A percentile compares a stretch with the other conserved stretches of the same genome.
These are phyloP conservation scores for Catharus ustulatus DNA, from an alignment of 2,797 vertebrate species.

Conservation along the genomic window DNA sequence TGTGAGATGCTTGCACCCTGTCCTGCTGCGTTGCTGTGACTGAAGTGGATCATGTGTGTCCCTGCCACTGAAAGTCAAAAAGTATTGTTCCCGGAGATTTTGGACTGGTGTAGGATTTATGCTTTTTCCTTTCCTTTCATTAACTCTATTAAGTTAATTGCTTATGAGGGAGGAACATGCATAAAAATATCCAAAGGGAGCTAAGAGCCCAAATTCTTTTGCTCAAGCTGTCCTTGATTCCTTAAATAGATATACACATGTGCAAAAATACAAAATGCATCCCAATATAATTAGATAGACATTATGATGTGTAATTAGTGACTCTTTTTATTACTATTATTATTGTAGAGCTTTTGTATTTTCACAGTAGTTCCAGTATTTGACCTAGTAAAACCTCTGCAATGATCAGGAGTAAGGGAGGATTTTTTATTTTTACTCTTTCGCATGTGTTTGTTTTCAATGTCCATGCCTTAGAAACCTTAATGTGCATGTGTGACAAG, in stretches of 20 bases:
- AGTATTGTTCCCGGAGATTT: background rate
- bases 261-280: background rate
- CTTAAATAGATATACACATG: background rate
- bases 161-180: background rate
- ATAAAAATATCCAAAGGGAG: background rate
- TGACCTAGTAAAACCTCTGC: background rate
- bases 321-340: background rate
- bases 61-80: background rate
- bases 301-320: background rate
- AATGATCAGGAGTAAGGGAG: background rate
- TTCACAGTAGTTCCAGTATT: background rate
- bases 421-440: background rate
- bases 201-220: background rate
- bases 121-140: background rate
- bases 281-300: background rate
- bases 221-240: background rate
- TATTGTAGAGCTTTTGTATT: background rate
- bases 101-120: background rate
- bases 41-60: rapidly evolving
- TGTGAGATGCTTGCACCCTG: rapidly evolving
- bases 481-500: background rate
- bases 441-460: background rate
- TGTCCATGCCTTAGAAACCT: background rate
- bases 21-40: background rate
- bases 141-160: background rate